phyloP scores from a whole-genome alignment of 2,888 invertebrate species.

The Copidosoma aretas region DNA sequence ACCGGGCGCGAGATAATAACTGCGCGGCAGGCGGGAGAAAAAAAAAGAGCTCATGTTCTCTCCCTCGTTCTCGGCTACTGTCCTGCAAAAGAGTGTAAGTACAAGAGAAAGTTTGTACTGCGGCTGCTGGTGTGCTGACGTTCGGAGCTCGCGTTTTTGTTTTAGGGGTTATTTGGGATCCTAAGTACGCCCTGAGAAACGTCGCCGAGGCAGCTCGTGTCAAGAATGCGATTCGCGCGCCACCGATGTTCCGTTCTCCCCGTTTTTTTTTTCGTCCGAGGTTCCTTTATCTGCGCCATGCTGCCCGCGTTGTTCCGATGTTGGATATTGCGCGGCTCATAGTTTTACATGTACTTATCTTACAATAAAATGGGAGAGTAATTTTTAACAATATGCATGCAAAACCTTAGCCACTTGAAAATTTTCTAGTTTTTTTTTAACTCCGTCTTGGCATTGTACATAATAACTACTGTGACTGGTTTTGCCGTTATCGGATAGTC shows the following conservation, averaged over 20 bases:
- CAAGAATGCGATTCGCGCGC: conserved; percentile 61
- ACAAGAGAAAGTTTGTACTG: too few species aligned
- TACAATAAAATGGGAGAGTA: too few species aligned
- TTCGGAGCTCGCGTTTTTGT: conserved; percentile 10
- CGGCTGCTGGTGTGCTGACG: not conserved
- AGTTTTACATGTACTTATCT: too few species aligned
- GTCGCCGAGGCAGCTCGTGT: conserved; percentile 50
- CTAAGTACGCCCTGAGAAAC: not conserved
- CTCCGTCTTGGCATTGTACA: not conserved
- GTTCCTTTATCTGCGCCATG: not conserved
- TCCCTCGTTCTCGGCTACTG: not conserved
- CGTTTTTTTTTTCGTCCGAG: not conserved
- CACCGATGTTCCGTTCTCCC: conserved; percentile 54
- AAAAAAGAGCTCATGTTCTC: conserved; percentile 14
- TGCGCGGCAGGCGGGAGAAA: conserved; percentile 4
- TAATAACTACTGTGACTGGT: not conserved
- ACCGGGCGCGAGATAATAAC: conserved; percentile 32
- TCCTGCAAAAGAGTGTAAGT: not conserved
- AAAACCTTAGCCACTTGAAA: not conserved
- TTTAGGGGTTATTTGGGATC: not conserved
- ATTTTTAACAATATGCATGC: not conserved
- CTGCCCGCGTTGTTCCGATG: not conserved
- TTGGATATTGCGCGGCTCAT: conserved; percentile 47
- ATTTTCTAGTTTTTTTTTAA: not conserved
- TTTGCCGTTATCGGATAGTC: not conserved